These are phyloP conservation scores for Lasioglossum figueresi DNA, from an alignment of 2,888 invertebrate genomes.

Conservation along the genomic window DNA sequence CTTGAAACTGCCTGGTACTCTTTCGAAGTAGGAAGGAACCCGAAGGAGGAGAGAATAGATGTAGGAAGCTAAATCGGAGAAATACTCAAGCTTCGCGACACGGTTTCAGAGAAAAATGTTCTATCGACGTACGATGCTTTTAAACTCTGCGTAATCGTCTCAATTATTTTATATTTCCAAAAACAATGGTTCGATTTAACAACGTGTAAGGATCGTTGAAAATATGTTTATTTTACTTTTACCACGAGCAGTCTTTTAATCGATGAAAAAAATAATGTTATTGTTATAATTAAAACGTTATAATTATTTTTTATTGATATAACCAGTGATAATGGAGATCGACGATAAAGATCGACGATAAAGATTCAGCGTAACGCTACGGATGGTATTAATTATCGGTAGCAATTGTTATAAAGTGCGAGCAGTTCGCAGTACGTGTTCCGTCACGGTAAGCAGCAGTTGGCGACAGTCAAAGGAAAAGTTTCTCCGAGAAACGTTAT, in stretches of 20 bases:
- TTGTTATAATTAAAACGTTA: too few species aligned
- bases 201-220: neutral
- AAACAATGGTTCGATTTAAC: neutral
- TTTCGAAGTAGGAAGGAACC: constrained; percentile 1
- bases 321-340: neutral
- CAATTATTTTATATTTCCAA: neutral
- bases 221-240: neutral
- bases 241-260: neutral
- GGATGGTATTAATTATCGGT: neutral
- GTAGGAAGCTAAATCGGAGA: neutral
- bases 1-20: constrained; percentile 1
- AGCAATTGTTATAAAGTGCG: neutral
- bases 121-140: neutral
- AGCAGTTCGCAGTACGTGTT: neutral
- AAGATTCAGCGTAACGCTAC: neutral
- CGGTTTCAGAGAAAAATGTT: neutral
- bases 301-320: neutral
- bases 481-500: neutral
- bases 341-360: neutral
- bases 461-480: neutral
- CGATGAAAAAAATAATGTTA: neutral
- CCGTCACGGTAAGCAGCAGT: neutral
- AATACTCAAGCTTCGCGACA: neutral
- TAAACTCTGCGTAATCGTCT: neutral
- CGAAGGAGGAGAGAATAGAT: neutral